These are phyloP conservation scores for Lepidurus couesii DNA, from an alignment of 1,140 invertebrate genomes.

Conservation along the genomic window DNA sequence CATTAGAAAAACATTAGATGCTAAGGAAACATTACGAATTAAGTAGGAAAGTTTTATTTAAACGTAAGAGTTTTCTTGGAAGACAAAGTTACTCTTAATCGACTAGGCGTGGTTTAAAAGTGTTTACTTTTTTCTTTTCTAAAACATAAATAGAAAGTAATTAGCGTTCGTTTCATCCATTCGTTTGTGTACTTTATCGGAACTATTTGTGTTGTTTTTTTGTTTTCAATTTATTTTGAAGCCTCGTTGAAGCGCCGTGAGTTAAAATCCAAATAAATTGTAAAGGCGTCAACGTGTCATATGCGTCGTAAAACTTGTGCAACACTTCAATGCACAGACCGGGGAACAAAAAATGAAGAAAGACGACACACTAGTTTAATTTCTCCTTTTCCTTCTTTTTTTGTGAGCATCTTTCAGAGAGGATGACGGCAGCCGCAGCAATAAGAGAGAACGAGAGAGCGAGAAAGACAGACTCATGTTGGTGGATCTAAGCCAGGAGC, in stretches of 20 bases:
- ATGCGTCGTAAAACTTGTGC: not conserved
- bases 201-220: not conserved
- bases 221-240: not conserved
- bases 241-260: not conserved
- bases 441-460: too few species aligned
- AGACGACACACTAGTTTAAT: not conserved
- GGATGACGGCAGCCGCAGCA: not conserved
- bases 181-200: not conserved
- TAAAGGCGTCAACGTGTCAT: slow-evolving; percentile 10
- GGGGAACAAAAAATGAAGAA: not conserved
- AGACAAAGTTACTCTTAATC: not conserved
- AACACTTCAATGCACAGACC: not conserved
- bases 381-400: not conserved
- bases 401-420: not conserved
- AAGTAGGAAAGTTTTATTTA: too few species aligned
- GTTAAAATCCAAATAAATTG: not conserved
- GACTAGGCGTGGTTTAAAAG: not conserved
- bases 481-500: slow-evolving; percentile 20
- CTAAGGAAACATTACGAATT: too few species aligned
- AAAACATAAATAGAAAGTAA: slow-evolving; percentile 4
- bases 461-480: not conserved
- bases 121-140: too few species aligned
- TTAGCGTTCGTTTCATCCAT: not conserved
- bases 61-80: too few species aligned
- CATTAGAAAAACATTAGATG: too few species aligned